Evolutionary conservation across 2,888 invertebrate species (phyloP).

Genomic region (Coelopa pilipes): DNA sequence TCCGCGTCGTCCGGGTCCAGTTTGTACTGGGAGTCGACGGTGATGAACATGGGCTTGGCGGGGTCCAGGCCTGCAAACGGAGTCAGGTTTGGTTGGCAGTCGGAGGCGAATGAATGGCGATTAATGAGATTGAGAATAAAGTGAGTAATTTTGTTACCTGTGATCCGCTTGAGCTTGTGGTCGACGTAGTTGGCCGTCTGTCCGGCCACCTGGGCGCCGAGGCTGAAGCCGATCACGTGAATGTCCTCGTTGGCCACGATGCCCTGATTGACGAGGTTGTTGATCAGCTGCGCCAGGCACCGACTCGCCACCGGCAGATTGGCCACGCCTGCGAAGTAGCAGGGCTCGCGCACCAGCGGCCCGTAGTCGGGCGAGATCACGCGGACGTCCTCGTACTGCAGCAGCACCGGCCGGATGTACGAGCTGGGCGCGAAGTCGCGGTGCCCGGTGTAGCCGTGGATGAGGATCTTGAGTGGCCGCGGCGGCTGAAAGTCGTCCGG

Average conservation of each 20-base stretch:
- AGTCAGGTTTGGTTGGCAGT: no score
- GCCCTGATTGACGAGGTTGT: conserved; percentile 67
- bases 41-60: conserved; percentile 73
- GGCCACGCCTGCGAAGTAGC: conserved; percentile 71
- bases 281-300: conserved; percentile 72
- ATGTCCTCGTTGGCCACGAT: conserved; percentile 67
- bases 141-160: conserved; percentile 68
- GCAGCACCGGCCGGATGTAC: conserved; percentile 72
- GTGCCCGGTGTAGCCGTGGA: conserved; percentile 75
- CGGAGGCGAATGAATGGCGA: no score
- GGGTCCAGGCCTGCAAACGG: conserved; percentile 77
- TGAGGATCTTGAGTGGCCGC: conserved; percentile 70
- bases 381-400: conserved; percentile 71
- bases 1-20: conserved; percentile 71
- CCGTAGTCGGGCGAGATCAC: conserved; percentile 74
- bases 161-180: conserved; percentile 69
- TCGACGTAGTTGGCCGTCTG: conserved; percentile 68
- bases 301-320: conserved; percentile 72
- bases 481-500: conserved; percentile 55
- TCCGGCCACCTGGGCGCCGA: conserved; percentile 74
- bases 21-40: conserved; percentile 66
- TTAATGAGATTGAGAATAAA: no score
- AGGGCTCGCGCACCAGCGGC: conserved; percentile 71
- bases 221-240: conserved; percentile 75
- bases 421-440: conserved; percentile 72